A percentile compares a stretch with the other conserved stretches of the same genome.
These are phyloP conservation scores for Megaleporinus macrocephalus DNA, from an alignment of 2,113 vertebrate species.

Conservation along the genomic window DNA sequence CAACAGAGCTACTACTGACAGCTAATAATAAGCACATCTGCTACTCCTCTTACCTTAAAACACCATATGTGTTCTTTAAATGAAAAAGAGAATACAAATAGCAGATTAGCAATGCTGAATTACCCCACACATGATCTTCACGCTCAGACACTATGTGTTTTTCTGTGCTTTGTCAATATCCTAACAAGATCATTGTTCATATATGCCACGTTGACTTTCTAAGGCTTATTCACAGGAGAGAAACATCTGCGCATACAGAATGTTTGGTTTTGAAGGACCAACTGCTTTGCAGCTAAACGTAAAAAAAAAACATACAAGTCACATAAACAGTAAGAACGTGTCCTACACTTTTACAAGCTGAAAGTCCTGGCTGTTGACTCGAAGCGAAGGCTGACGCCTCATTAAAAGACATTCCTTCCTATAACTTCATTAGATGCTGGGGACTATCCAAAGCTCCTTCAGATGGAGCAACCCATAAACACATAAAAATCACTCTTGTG, in stretches of 20 bases:
- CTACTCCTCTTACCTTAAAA: no score
- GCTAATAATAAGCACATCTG: constrained; percentile 2
- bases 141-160: no score
- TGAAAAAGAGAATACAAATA: no score
- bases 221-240: constrained; percentile 53
- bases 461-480: constrained; percentile 46
- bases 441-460: constrained; percentile 39
- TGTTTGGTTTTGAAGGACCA: constrained; percentile 21
- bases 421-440: constrained; percentile 43
- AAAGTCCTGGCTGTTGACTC: constrained; percentile 49
- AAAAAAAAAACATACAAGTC: constrained; percentile 19
- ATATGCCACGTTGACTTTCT: constrained; percentile 57
- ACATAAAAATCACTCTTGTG: constrained; percentile 46
- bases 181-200: constrained; percentile 49
- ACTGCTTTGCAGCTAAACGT: constrained; percentile 27
- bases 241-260: constrained; percentile 62
- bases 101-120: no score
- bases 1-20: neutral
- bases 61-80: no score
- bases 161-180: constrained; percentile 46
- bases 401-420: constrained; percentile 49
- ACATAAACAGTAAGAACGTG: constrained; percentile 5
- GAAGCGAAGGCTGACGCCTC: constrained; percentile 53
- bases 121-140: no score
- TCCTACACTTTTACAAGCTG: constrained; percentile 3